phyloP scores from a whole-genome alignment of 2,113 vertebrate genomes.

The Ammospiza caudacuta region DNA sequence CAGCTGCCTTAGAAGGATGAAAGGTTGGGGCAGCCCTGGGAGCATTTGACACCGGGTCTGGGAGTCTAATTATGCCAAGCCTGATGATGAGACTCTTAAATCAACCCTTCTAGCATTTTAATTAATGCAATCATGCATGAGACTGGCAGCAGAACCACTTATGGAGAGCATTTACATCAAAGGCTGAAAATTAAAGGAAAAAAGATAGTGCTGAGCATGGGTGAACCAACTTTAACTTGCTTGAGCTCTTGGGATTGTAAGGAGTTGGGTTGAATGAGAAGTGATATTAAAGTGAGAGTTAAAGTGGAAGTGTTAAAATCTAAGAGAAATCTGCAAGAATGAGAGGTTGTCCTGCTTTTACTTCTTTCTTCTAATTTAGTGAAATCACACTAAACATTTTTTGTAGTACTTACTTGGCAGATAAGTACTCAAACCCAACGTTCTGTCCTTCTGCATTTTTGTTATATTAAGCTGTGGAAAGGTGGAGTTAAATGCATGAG shows the following conservation, averaged over 20 bases:
- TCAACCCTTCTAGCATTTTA: slow-evolving; percentile 37
- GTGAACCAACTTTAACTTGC: not conserved
- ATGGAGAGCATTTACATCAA: not conserved
- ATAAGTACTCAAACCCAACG: not conserved
- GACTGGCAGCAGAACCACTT: not conserved
- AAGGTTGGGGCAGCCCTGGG: not conserved
- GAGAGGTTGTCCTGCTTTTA: not conserved
- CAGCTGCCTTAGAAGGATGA: not conserved
- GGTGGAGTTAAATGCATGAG: not conserved
- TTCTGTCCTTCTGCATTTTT: not conserved
- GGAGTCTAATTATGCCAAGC: slow-evolving; percentile 31
- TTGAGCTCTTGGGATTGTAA: not conserved
- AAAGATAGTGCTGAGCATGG: not conserved
- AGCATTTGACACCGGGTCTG: slow-evolving; percentile 22
- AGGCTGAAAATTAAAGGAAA: not conserved
- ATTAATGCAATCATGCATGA: slow-evolving; percentile 30
- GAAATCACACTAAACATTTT: not conserved
- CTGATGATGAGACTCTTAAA: slow-evolving; percentile 32
- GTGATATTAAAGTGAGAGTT: not conserved
- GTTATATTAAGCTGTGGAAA: not conserved
- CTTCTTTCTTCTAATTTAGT: not conserved
- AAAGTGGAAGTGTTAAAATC: not conserved
- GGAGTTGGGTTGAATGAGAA: not conserved
- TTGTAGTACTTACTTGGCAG: not conserved
- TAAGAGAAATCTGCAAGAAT: not conserved